phyloP scores from a whole-genome alignment of 2,888 invertebrate genomes.

The Meghimatium bilineatum region DNA sequence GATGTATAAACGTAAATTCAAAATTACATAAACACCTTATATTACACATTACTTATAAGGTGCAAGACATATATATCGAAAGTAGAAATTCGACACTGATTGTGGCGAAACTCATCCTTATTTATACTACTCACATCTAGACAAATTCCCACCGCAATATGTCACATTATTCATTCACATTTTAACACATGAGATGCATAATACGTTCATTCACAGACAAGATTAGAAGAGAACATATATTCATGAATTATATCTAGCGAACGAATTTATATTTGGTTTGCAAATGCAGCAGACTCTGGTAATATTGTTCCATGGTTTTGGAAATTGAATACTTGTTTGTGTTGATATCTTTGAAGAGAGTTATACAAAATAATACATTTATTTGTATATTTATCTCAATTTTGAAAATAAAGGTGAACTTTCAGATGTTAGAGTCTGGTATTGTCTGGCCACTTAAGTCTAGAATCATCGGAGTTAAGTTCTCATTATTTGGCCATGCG shows the following conservation, averaged over 20 bases:
- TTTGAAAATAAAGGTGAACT: too few relatives aligned
- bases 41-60: background rate
- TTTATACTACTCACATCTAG: background rate
- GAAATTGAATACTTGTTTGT: background rate
- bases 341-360: too few relatives aligned
- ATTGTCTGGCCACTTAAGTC: too few relatives aligned
- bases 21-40: background rate
- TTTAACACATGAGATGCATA: background rate
- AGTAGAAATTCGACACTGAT: background rate
- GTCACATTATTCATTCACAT: background rate
- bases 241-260: background rate
- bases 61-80: background rate
- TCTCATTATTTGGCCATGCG: too few relatives aligned
- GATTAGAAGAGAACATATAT: too few relatives aligned
- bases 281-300: background rate
- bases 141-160: background rate
- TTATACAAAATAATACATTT: too few relatives aligned
- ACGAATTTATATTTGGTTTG: slow-evolving; percentile 8
- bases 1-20: too few relatives aligned
- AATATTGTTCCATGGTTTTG: background rate
- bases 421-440: too few relatives aligned
- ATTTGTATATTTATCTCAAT: too few relatives aligned
- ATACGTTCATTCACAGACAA: background rate
- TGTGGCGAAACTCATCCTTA: background rate
- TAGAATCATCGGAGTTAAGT: too few relatives aligned